Evolutionary conservation across 2,888 invertebrate species (phyloP), one percentile per base, ranked within the genome.

Genomic region (Salpingus planirostris): DNA sequence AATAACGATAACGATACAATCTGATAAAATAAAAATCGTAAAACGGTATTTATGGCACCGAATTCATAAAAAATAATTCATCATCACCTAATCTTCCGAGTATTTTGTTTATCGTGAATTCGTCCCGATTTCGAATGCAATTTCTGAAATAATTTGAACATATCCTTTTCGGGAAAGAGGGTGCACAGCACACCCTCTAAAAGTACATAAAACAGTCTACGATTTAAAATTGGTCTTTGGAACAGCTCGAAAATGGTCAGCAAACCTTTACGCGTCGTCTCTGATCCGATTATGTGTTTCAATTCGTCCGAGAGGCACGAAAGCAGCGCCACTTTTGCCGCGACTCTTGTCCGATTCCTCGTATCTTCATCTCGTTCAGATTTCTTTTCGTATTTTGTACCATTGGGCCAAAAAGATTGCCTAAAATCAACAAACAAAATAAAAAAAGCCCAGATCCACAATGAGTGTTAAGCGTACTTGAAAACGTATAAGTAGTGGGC

Each of bases 231-330:
- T 44, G 83, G 80, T 47, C 83, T 79, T 68, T 93, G 93, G 51
- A 91, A 85, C 51, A 92, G 72, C 54, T 90, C 87, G 60, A 91
- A 91, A 13, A 92, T 79, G 8, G 83, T 78, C 31, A 87, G 67
- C 8, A 90, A 68, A 3, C 92, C 92, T 46, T 83, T 73, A 12
- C 87, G 71, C 2, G 87, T 86, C 2, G 90, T 87, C 55, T 91
- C 90, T 24, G 83, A 82, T 1, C 93, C 93, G 34, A 93, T 82
- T 47, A 95, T 80, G 55, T 87, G 86, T 49, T 85, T 80, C 37
- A 95, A 66, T 61, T 95, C 92, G 65, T 93, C 92, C 78, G 91
- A 84, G 27, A 90, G 70, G 46, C 83, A 82, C 0, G 88, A 82
- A 6, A 92, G 66, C 44, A 93, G 70, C 21, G 89, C 84, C 2